phyloP scores from a whole-genome alignment of 2,113 vertebrate species.

The Oostethus manadensis region DNA sequence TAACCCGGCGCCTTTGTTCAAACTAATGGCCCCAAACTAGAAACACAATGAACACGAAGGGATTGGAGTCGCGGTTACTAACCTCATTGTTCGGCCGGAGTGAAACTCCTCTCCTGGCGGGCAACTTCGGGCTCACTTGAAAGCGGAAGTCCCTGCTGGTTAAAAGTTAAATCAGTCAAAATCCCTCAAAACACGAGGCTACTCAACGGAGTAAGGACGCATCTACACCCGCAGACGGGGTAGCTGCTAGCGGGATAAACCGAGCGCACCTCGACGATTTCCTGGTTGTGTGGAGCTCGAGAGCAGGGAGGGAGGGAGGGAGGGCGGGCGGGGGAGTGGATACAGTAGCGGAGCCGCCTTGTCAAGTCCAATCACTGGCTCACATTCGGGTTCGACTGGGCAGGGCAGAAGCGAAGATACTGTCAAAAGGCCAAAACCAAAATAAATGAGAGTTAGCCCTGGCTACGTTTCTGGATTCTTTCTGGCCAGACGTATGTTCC shows the following conservation, averaged over 20 bases:
- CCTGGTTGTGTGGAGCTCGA: conserved; percentile 72
- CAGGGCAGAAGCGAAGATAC: background rate
- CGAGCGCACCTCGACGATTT: conserved; percentile 73
- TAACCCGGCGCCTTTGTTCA: conserved; percentile 16
- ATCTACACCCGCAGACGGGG: conserved; percentile 59
- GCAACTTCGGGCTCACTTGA: conserved; percentile 56
- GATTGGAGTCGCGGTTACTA: conserved; percentile 62
- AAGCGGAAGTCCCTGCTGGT: conserved; percentile 33
- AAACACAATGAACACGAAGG: conserved; percentile 58
- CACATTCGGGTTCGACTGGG: conserved; percentile 33
- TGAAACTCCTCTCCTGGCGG: conserved; percentile 58
- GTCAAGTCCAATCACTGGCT: conserved; percentile 74
- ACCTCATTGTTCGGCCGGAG: conserved; percentile 75
- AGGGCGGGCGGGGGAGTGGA: conserved; percentile 39
- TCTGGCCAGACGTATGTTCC: conserved; percentile 13
- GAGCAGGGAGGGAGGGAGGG: conserved; percentile 42
- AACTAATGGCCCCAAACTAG: conserved; percentile 31
- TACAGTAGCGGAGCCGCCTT: conserved; percentile 70
- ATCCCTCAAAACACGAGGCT: conserved; percentile 9
- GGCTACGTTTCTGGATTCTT: conserved; percentile 7
- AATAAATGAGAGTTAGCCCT: conserved; percentile 13
- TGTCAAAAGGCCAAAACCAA: background rate
- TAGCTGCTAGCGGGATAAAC: conserved; percentile 49
- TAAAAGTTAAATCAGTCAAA: conserved; percentile 37
- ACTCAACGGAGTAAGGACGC: conserved; percentile 17